Evolutionary conservation across 2,113 vertebrate species (phyloP).

Genomic region (Progne subis): DNA sequence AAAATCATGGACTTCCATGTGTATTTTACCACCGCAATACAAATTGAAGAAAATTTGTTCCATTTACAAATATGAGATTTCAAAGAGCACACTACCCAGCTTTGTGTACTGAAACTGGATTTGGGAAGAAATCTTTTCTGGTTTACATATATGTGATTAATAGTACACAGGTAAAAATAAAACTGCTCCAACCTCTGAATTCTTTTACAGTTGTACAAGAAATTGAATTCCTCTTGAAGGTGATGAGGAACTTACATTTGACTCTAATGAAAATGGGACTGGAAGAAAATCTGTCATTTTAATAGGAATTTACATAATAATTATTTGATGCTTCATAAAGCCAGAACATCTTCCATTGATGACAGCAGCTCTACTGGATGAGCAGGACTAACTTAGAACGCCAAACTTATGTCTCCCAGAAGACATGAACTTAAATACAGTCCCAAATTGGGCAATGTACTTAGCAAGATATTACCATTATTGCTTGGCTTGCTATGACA

Average conservation of each 20-base stretch:
- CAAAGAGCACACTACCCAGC: neutral
- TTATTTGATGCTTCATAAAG: constrained; percentile 17
- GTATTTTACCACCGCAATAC: neutral
- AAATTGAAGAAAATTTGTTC: neutral
- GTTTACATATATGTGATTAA: neutral
- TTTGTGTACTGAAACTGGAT: neutral
- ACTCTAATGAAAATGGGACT: neutral
- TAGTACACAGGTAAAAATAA: neutral
- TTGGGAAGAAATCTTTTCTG: neutral
- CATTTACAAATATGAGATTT: neutral
- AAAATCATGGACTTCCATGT: neutral
- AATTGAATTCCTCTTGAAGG: neutral
- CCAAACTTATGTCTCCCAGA: neutral
- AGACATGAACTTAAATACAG: neutral
- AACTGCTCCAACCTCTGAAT: neutral
- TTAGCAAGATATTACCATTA: neutral
- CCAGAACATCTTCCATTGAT: neutral
- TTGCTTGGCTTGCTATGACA: neutral
- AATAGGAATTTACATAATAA: neutral
- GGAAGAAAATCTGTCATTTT: neutral
- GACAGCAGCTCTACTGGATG: neutral
- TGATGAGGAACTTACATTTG: neutral
- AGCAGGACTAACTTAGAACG: neutral
- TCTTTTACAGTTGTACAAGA: neutral
- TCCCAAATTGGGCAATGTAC: neutral